Evolutionary conservation across 1,140 invertebrate genomes (phyloP), one percentile per base, ranked within the genome.

Genomic region (Lepeophtheirus salmonis): DNA sequence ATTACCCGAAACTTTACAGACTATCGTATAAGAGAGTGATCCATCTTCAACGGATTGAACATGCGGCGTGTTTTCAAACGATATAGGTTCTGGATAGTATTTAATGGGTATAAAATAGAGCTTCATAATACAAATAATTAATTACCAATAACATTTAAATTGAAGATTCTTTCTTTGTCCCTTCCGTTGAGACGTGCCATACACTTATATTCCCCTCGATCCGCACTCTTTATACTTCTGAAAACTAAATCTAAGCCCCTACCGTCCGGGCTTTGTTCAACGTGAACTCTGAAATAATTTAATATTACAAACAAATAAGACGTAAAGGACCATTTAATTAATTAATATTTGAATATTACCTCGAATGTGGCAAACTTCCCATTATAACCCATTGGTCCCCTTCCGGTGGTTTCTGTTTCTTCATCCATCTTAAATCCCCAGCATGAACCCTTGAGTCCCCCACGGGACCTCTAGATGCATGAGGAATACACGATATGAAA

Each of bases 401-500:
- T 17, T 26, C 25, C 20, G 55, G 55, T 24, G 26, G 23, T 17
- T 57, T 30, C 25, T 24, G 55, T 23, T 26, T 13, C 3, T 30
- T 24, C 55, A 17, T 50, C 55, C 55, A 57, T 21, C 23, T 16
- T 12, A 57, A 23, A 17, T 57, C 55, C 55, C 25, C 25, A n/a
- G 55, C 55, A 23, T 25, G 2, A 30, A 57, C 26, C 26, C 55
- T 24, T 14, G 55, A 57, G 26, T 57, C 55, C n/a, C 55, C 55
- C 3, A 57, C 55, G 13, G 55, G 55, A 16, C 55, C 55, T 17
- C 21, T 20, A n/a, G 55, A 57, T 14, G 55, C 21, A 17, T 57
- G 26, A 30, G 55, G 55, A n/a, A 57, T 24, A 57, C 55, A 57
- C 14, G 55, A 57, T 16, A 57, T 57, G 22, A 57, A 57, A 30